Conservation (phyloP, 2,797 vertebrate genomes). For the Zenarchopterus dispar region DNA sequence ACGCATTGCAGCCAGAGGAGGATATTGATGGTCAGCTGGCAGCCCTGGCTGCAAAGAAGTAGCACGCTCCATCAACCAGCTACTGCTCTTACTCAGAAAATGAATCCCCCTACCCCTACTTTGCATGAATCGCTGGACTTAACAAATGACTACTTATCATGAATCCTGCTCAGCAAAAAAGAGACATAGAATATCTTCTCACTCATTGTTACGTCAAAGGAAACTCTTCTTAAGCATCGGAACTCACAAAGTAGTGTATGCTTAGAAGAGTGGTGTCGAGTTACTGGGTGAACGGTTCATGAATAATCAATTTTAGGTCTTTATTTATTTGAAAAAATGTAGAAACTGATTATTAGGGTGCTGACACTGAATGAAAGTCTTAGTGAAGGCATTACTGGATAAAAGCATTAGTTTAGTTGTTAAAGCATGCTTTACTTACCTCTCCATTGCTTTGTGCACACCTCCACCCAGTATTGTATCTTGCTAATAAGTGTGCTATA, state of each 20-base stretch:
- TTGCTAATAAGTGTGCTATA: conserved; percentile 73
- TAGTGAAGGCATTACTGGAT: conserved; percentile 47
- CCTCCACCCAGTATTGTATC: conserved; percentile 64
- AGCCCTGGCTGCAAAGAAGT: conserved; percentile 92
- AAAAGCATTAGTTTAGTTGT: conserved; percentile 75
- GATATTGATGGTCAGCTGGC: conserved; percentile 91
- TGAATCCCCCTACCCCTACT: conserved; percentile 44
- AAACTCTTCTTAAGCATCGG: conserved; percentile 62
- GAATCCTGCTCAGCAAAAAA: conserved; percentile 74
- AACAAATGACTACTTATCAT: conserved; percentile 62
- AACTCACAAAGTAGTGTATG: conserved; percentile 56
- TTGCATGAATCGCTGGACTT: conserved; percentile 82
- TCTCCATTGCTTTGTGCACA: conserved; percentile 56
- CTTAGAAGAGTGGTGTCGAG: conserved; percentile 51
- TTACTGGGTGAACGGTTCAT: conserved; percentile 45
- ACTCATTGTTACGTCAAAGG: conserved; percentile 52
- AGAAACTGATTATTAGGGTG: conserved; percentile 69
- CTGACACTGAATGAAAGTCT: conserved; percentile 58
- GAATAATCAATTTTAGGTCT: conserved; percentile 58
- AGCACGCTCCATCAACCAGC: conserved; percentile 69
- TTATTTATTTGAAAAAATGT: conserved; percentile 62
- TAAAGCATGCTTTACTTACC: conserved; percentile 74
- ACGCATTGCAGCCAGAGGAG: conserved; percentile 94
- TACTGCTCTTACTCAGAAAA: conserved; percentile 72
- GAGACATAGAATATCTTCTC: conserved; percentile 69